These are phyloP conservation scores for Apteryx mantelli DNA, from an alignment of 2,113 vertebrate species.

Conservation along the genomic window DNA sequence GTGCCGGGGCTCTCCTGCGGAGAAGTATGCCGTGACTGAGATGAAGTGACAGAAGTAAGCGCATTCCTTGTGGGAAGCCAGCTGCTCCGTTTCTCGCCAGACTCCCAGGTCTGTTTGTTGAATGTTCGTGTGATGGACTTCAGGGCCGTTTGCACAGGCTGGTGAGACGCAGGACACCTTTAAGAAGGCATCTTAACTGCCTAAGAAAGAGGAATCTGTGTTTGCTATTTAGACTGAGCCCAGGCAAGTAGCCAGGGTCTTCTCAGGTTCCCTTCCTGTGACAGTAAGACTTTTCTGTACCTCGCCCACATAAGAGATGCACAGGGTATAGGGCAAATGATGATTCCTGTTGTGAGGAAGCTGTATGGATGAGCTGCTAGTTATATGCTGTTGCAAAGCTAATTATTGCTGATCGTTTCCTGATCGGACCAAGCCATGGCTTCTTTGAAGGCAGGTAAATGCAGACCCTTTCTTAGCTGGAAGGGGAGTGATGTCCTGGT, in stretches of 20 bases:
- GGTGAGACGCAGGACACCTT: background rate
- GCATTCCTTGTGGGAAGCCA: no score
- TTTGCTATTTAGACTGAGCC: background rate
- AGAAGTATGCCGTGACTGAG: background rate
- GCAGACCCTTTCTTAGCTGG: background rate
- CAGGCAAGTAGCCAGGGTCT: background rate
- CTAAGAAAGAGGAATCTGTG: no score
- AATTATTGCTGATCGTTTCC: background rate
- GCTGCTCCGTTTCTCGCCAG: no score
- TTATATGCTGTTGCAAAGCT: background rate
- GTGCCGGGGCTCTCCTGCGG: background rate
- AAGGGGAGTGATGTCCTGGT: background rate
- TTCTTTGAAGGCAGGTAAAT: background rate
- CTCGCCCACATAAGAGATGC: fast-evolving
- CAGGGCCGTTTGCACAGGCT: background rate
- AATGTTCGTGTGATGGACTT: fast-evolving
- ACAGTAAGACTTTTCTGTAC: background rate
- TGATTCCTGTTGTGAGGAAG: no score
- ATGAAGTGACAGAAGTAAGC: fast-evolving
- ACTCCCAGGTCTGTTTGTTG: fast-evolving
- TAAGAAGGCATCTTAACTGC: background rate
- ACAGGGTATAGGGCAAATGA: background rate
- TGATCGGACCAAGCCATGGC: background rate
- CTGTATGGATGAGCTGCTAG: background rate
- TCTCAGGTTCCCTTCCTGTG: background rate